Evolutionary conservation across 2,113 vertebrate species (phyloP).

Genomic region (Hypocryptadius cinnamomeus): DNA sequence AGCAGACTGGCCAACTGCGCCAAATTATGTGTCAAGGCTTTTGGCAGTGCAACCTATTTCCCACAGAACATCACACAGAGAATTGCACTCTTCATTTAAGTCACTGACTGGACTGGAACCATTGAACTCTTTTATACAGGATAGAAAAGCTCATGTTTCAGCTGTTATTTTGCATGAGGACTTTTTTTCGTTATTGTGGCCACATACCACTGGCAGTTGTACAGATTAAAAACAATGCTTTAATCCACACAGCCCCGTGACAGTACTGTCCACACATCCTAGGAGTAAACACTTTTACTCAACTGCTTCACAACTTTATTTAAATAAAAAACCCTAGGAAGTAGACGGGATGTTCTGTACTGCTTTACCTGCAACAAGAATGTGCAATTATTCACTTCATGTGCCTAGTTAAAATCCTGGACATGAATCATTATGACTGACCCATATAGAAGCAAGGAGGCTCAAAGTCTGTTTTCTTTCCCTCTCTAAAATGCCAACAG

Average conservation of each 20-base stretch:
- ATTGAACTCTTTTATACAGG: not conserved
- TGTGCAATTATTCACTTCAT: not conserved
- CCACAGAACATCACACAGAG: not conserved
- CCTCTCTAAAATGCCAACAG: not conserved
- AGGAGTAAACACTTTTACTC: not conserved
- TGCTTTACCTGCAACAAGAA: not conserved
- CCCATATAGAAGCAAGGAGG: not conserved
- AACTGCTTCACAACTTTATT: not conserved
- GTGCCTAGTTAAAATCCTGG: not conserved
- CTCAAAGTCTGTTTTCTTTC: not conserved
- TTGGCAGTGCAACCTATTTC: slow-evolving; percentile 14
- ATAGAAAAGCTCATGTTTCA: not conserved
- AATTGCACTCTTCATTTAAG: not conserved
- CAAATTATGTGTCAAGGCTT: slow-evolving; percentile 20
- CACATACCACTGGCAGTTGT: not conserved
- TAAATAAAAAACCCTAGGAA: not conserved
- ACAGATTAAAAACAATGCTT: not conserved
- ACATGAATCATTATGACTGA: not conserved
- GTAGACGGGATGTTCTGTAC: not conserved
- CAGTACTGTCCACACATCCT: not conserved
- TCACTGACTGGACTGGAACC: not conserved
- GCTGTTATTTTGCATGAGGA: not conserved
- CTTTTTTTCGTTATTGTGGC: not conserved
- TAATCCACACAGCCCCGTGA: not conserved
- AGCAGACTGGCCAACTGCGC: not conserved